Evolutionary conservation across 2,113 vertebrate genomes (phyloP), one percentile per base, ranked within the genome.

Genomic region (Scophthalmus maximus): DNA sequence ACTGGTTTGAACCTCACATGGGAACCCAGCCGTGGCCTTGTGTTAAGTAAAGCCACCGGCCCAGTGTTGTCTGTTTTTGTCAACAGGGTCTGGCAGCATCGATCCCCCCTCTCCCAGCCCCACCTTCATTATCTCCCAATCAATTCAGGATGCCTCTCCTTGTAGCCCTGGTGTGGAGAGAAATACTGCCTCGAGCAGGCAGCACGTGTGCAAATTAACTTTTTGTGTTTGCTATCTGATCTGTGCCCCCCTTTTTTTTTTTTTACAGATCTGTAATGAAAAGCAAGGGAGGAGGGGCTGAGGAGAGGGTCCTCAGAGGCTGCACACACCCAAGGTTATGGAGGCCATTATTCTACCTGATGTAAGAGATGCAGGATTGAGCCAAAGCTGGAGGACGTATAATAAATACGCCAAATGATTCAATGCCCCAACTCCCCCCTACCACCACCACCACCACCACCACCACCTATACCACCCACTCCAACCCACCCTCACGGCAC

Each of bases 71-170:
- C 40, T 76, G 69, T 73, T 69, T 74, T 56, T n/a, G 32, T 55
- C 65, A 69, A 60, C 60, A 34, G 22, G 15, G 40, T 68, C 57
- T 60, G 1, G 8, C 64, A 40, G 29, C 52, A 89, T 87, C 47
- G 78, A 91, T 87, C 76, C 73, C 25, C 29, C 74, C 42, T 20
- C 57, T 69, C 77, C 64, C 68, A 64, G 51, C 50, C 57, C 58
- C n/a, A 72, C 68, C 53, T 87, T 89, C 84, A 92, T 92, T 89
- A 87, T 88, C 82, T 88, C 79, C 44, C 66, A 76, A 85, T 89
- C 87, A 91, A 86, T 88, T 84, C 70, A 69, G 76, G 87, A 86
- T 78, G 68, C 70, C 73, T 88, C 78, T 59, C 77, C 73, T 71
- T 82, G 77, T 75, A 83, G 73, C 68, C 38, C 44, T 72, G 72